A percentile compares a stretch with the other conserved stretches of the same genome.
phyloP scores from a whole-genome alignment of 2,113 vertebrate species.

The Archilochus colubris region DNA sequence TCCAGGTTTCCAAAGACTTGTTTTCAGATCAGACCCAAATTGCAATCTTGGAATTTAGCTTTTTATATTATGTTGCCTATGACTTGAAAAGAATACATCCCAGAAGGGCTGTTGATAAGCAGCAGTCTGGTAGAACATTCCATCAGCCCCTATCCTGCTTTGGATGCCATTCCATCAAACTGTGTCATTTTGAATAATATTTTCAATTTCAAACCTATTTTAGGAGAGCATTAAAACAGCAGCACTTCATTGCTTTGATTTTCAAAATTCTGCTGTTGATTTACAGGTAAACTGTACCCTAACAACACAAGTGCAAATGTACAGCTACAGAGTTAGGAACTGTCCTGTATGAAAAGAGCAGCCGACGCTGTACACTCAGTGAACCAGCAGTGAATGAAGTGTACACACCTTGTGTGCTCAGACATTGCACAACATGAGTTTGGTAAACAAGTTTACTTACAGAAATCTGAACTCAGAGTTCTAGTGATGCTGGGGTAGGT shows the following conservation, averaged over 20 bases:
- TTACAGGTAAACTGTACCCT: neutral
- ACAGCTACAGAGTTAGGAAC: neutral
- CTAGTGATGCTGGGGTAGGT: neutral
- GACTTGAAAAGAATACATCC: neutral
- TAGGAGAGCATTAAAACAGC: neutral
- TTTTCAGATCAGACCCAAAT: neutral
- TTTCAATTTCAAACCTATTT: neutral
- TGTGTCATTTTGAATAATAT: neutral
- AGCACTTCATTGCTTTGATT: neutral
- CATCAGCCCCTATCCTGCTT: neutral
- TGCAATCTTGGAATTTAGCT: neutral
- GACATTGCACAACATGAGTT: neutral
- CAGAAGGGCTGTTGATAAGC: neutral
- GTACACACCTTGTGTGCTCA: conserved; percentile 5
- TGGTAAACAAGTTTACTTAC: conserved; percentile 27
- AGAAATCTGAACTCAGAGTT: conserved; percentile 11
- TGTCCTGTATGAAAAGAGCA: neutral
- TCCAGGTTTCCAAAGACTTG: neutral
- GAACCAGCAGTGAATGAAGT: neutral
- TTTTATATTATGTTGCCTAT: neutral
- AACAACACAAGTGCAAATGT: neutral
- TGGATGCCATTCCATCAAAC: neutral
- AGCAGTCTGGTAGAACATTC: neutral
- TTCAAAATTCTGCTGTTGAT: neutral
- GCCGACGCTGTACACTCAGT: neutral